Percentiles rank a stretch among this genome's conserved stretches.
Evolutionary conservation across 2,888 invertebrate species (phyloP).

Genomic region (Camptogramma bilineatum): DNA sequence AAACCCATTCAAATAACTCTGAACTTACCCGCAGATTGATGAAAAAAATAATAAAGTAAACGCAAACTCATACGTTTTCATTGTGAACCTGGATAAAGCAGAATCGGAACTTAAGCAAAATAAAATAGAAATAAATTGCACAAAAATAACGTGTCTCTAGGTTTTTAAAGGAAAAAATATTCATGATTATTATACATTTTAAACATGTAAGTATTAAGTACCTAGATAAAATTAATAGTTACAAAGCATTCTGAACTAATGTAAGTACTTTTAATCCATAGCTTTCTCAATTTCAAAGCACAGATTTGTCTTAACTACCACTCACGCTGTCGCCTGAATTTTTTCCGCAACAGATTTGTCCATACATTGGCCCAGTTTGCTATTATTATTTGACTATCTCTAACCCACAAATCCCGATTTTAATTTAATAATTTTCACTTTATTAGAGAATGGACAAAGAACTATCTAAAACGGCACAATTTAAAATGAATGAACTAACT

Average conservation of each 20-base stretch:
- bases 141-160: neutral
- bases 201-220: no score
- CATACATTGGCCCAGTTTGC: conserved; percentile 88
- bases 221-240: no score
- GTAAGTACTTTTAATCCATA: neutral
- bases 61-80: conserved; percentile 30
- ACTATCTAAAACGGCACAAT: conserved; percentile 13
- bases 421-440: neutral
- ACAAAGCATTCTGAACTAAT: neutral
- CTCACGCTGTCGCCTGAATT: conserved; percentile 70
- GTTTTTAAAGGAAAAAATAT: neutral
- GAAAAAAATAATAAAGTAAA: conserved; percentile 33
- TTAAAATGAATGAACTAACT: conserved; percentile 9
- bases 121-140: conserved; percentile 2
- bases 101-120: conserved; percentile 17
- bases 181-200: no score
- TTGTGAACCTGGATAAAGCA: conserved; percentile 23
- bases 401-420: neutral
- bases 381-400: conserved; percentile 25
- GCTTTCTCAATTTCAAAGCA: neutral
- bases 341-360: conserved; percentile 83
- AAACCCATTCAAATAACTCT: conserved; percentile 7
- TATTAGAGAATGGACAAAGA: neutral
- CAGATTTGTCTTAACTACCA: conserved; percentile 40
- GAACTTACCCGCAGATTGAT: conserved; percentile 38